A percentile compares a stretch with the other conserved stretches of the same genome.
phyloP scores from a whole-genome alignment of 2,797 vertebrate genomes.

The Hypotaenidia philippensis region DNA sequence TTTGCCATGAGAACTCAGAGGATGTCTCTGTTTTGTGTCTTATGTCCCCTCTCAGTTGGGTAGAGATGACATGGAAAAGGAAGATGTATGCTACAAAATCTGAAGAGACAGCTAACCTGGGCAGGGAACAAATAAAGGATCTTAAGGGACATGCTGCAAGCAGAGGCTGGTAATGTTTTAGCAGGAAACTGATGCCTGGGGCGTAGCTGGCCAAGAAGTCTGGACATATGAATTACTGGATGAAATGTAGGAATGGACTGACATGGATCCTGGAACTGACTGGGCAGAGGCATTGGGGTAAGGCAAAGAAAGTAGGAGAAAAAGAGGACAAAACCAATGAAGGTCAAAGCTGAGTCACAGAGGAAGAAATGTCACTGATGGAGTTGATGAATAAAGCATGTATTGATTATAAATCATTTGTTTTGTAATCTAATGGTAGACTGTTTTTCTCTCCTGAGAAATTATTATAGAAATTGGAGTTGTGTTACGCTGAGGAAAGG shows the following conservation, averaged over 20 bases:
- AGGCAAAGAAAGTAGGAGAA: not conserved
- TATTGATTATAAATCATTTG: not conserved
- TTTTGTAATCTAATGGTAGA: not conserved
- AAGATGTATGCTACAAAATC: not conserved
- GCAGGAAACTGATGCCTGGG: not conserved
- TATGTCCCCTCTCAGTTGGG: not conserved
- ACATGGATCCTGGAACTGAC: not conserved
- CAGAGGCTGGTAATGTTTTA: not conserved
- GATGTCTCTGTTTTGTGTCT: not conserved
- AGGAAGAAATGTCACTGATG: not conserved
- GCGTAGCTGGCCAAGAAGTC: not conserved
- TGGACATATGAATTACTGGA: not conserved
- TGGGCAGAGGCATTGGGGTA: not conserved
- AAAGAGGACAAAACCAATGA: not conserved
- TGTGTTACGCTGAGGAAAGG: not conserved
- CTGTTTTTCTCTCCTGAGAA: not conserved
- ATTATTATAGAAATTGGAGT: not conserved
- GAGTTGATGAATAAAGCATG: not conserved
- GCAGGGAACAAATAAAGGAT: not conserved
- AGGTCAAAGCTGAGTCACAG: not conserved
- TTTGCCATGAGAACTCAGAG: not conserved
- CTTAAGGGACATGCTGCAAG: not conserved
- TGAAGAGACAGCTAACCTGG: not conserved
- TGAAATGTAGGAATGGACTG: not conserved
- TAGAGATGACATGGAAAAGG: not conserved